Percentiles rank a stretch among this genome's conserved stretches.
phyloP scores from a whole-genome alignment of 2,888 invertebrate species.

The Tinea pellionella region DNA sequence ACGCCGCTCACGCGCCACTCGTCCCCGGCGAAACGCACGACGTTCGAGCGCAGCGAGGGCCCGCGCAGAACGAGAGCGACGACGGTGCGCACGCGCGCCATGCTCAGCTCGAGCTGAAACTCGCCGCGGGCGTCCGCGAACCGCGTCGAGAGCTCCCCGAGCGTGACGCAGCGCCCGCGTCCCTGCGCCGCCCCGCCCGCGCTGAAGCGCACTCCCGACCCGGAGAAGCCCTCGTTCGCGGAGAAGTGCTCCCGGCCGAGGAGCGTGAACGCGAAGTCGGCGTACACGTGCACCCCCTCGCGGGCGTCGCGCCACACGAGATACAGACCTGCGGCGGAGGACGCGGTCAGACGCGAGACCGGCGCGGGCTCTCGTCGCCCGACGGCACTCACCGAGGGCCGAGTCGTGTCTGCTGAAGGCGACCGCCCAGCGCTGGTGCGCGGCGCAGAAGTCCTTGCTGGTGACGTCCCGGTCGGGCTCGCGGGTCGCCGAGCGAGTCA shows the following conservation, averaged over 20 bases:
- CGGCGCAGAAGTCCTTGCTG: conserved; percentile 84
- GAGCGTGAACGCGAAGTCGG: conserved; percentile 84
- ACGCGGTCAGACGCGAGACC: background rate
- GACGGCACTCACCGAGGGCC: conserved; percentile 58
- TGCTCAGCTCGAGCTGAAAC: conserved; percentile 81
- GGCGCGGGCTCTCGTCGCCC: background rate
- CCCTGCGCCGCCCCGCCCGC: conserved; percentile 79
- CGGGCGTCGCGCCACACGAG: conserved; percentile 82
- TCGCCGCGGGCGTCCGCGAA: conserved; percentile 85
- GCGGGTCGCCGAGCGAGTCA: conserved; percentile 80
- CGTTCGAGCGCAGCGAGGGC: conserved; percentile 64
- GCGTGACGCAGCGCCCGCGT: conserved; percentile 78
- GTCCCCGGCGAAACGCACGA: conserved; percentile 82
- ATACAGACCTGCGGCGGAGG: conserved; percentile 77
- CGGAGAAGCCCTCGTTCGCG: conserved; percentile 82
- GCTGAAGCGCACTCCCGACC: conserved; percentile 77
- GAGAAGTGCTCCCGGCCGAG: conserved; percentile 86
- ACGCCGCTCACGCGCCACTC: conserved; percentile 80
- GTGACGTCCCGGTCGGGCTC: conserved; percentile 84
- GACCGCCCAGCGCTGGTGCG: conserved; percentile 85
- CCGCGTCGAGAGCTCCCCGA: conserved; percentile 75
- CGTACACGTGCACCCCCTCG: conserved; percentile 77
- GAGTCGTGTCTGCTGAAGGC: conserved; percentile 82
- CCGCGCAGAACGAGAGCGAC: conserved; percentile 78
- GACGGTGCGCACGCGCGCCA: conserved; percentile 80